Evolutionary conservation across 2,888 invertebrate species (phyloP).

Genomic region (Eumacrocentrus americanus): DNA sequence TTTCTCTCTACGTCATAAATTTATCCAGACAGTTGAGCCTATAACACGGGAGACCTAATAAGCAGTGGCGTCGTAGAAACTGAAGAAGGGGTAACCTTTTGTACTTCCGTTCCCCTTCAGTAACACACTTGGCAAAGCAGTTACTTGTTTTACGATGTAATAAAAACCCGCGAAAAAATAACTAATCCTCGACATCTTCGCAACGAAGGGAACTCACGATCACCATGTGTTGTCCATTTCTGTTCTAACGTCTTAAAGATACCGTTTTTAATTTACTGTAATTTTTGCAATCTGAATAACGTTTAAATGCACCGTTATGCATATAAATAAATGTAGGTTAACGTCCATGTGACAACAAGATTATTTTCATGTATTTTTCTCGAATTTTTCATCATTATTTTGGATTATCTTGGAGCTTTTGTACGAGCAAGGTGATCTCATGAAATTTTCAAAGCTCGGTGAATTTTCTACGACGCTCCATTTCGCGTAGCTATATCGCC

Average conservation of each 20-base stretch:
- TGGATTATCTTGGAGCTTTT: slow-evolving; percentile 16
- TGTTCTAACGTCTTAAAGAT: background rate
- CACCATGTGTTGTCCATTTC: slow-evolving; percentile 1
- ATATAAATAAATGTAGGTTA: no score
- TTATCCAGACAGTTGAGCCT: background rate
- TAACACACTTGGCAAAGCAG: slow-evolving; percentile 7
- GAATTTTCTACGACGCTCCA: slow-evolving; percentile 13
- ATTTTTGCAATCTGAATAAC: no score
- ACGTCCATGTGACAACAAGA: no score
- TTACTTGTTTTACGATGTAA: slow-evolving; percentile 18
- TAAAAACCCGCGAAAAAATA: slow-evolving; percentile 41
- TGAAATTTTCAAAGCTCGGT: slow-evolving; percentile 22
- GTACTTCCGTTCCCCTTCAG: background rate
- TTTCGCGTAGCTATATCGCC: background rate
- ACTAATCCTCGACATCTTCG: slow-evolving; percentile 49
- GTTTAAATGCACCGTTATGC: no score
- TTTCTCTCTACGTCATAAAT: no score
- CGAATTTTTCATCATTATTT: slow-evolving; percentile 19
- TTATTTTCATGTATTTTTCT: slow-evolving; percentile 1
- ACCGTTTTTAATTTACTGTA: background rate
- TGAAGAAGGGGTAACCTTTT: no score
- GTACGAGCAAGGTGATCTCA: slow-evolving; percentile 2
- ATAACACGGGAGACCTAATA: background rate
- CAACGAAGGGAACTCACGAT: slow-evolving; percentile 27
- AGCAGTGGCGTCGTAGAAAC: no score